Conservation (phyloP, 1,140 invertebrate genomes). For the Musca vetustissima region DNA sequence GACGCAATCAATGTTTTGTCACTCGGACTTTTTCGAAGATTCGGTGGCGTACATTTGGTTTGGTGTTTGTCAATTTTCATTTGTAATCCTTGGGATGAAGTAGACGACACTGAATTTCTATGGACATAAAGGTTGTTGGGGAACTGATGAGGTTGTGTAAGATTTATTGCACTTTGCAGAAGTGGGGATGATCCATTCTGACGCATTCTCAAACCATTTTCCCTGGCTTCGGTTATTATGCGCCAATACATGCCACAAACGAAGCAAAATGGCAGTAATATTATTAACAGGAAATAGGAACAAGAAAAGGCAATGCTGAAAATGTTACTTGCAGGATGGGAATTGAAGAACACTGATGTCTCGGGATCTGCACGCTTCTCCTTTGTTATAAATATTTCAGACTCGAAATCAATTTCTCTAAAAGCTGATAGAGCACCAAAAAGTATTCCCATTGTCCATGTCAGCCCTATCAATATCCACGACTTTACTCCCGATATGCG, state of each 20-base stretch:
- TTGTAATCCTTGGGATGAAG: conserved; percentile 42
- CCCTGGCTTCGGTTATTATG: conserved; percentile 71
- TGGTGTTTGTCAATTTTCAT: conserved; percentile 48
- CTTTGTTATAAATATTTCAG: conserved; percentile 39
- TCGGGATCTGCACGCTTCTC: conserved; percentile 35
- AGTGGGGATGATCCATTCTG: conserved; percentile 64
- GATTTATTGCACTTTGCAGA: conserved; percentile 54
- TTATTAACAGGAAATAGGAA: conserved; percentile 61
- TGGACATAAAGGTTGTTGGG: conserved; percentile 47
- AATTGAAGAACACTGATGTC: conserved; percentile 37
- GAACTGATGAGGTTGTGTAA: conserved; percentile 40
- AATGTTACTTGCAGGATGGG: conserved; percentile 40
- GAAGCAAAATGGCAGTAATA: conserved; percentile 67
- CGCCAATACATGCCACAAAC: conserved; percentile 72
- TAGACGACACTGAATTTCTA: conserved; percentile 46
- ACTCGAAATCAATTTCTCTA: conserved; percentile 47
- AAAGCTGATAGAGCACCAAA: conserved; percentile 60
- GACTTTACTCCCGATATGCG: conserved; percentile 74
- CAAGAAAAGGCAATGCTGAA: conserved; percentile 52
- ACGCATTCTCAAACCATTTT: conserved; percentile 70
- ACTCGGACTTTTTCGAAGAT: conserved; percentile 44
- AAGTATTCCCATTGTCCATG: conserved; percentile 66
- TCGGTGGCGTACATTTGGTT: conserved; percentile 27
- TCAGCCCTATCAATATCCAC: conserved; percentile 66
- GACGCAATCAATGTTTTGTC: conserved; percentile 45